These are phyloP conservation scores for Diadumene lineata DNA, from an alignment of 92 coral and sea anemone genomes.

Conservation along the genomic window DNA sequence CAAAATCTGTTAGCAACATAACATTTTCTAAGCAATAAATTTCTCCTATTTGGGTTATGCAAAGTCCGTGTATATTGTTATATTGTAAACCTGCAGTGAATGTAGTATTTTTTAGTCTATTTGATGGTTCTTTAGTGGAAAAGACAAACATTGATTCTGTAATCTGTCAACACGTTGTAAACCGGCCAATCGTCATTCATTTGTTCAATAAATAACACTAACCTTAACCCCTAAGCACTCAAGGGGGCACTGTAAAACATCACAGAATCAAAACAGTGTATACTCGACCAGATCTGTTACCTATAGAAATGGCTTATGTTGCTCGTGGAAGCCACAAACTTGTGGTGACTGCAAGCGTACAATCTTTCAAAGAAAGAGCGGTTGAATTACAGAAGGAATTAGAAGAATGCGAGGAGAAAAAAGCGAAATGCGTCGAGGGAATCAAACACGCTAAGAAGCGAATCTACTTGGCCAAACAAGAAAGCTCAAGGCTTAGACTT, in stretches of 20 bases:
- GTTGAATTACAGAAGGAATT: slow-evolving; percentile 24
- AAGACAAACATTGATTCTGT: not conserved
- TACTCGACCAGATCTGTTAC: too few relatives aligned
- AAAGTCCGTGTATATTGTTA: too few relatives aligned
- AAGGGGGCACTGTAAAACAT: not conserved
- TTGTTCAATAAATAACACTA: not conserved
- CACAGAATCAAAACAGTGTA: not conserved
- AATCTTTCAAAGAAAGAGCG: slow-evolving; percentile 30
- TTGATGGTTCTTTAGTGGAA: not conserved
- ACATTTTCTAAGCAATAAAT: not conserved
- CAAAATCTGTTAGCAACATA: not conserved
- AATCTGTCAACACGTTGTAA: not conserved
- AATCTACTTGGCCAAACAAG: slow-evolving; percentile 1
- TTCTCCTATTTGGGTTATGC: too few relatives aligned
- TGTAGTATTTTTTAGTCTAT: not conserved
- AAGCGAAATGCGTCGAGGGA: slow-evolving; percentile 1
- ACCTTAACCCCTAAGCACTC: not conserved
- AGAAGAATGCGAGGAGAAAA: slow-evolving; percentile 27
- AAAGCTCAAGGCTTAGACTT: not conserved
- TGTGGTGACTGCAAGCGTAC: slow-evolving; percentile 16
- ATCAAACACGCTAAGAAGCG: slow-evolving; percentile 19
- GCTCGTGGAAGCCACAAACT: slow-evolving; percentile 13
- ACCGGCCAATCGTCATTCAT: not conserved
- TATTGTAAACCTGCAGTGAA: too few relatives aligned
- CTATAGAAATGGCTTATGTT: slow-evolving; percentile 41